Base-by-base conservation (phyloP, 2,888 invertebrate genomes). In the Erebia aethiops region DNA sequence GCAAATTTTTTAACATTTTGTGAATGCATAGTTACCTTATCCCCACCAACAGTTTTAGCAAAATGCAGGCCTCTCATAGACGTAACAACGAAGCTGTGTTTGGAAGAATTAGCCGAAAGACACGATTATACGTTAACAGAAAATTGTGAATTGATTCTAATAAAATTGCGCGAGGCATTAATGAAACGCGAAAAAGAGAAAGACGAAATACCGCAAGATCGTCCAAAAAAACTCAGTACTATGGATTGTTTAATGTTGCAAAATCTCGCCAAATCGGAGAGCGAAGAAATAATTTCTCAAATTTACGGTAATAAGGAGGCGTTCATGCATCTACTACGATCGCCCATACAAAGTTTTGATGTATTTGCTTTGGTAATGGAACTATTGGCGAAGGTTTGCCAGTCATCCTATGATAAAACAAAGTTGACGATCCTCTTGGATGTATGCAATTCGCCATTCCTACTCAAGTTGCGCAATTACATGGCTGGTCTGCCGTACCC, bases 21-120 rank as follows among this genome's bases (percentile, higher is more conserved):
- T 70, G 86, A 90, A 69, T 83, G 82, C 65, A 78, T 94, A 41
- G 79, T 90, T 3, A 82, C 83, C 26, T 78, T 85, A n/a, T 84
- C 85, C 2, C 91, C 91, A 10, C 81, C 87, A 10, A 82, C 83
- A 7, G 89, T 91, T n/a, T 71, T 84, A 52, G 82, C 78, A 18
- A 89, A 81, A 74, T 90, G 87, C 72, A 83, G 89, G 69, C 81
- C 86, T 14, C 76, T 92, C 62, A 82, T 91, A 62, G 89, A 89
- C 35, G 82, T 76, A 1, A 77, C 82, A 21, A 80, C 87, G 0
- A 85, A 78, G 73, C 77, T 78, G 8, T 88, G 88, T 72, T 78
- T 92, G 46, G 84, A 86, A 1, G 80, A 75, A 18, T 78, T 92
- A 57, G 79, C 77, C 5, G 79, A 81, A 18, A 81, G 75, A 57